Base-by-base conservation (phyloP, 2,888 invertebrate genomes). In the Clanis bilineata region DNA sequence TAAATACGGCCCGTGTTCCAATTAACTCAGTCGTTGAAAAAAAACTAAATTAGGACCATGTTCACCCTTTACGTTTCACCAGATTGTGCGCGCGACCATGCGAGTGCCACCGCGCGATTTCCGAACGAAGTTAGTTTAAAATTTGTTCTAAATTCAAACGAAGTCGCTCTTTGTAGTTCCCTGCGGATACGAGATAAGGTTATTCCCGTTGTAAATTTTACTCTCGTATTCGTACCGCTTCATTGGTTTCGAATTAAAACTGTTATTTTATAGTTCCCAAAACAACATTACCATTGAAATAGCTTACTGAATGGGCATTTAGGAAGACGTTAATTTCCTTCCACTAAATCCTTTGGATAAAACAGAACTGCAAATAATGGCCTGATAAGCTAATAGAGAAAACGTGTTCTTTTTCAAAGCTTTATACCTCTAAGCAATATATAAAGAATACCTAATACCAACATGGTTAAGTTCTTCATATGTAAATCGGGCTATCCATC, bases 91-190 rank as follows among this genome's bases (percentile, higher is more conserved):
- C 66, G 67, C 71, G 66, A 68, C 77, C 81, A 73, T 73, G 69
- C 72, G 67, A 73, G 63, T 68, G 70, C 68, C 66, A 69, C 72
- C 67, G 64, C 69, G 69, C 73, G 72, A 78, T 79, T 79, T 73
- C 72, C 71, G 70, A 82, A 78, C 74, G 67, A 74, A 79, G 71
- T 79, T 75, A 74, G 73, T 80, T 80, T 74, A 75, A 79, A 81
- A 79, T 79, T 76, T 77, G 75, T 76, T 77, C 68, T 70, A 74
- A 77, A 79, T 77, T 77, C 76, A 71, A 74, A 76, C 72, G 67
- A 76, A 76, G 73, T 75, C 70, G 63, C 67, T 74, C 70, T 70
- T 73, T 73, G 70, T 75, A 72, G 71, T 77, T 72, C 70, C 72
- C 73, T 72, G 72, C 66, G 72, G 73, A 74, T 69, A 66, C 70